Evolutionary conservation across 2,888 invertebrate genomes (phyloP), one percentile per base, ranked within the genome.

Genomic region (Hydrotaea cyrtoneurina): DNA sequence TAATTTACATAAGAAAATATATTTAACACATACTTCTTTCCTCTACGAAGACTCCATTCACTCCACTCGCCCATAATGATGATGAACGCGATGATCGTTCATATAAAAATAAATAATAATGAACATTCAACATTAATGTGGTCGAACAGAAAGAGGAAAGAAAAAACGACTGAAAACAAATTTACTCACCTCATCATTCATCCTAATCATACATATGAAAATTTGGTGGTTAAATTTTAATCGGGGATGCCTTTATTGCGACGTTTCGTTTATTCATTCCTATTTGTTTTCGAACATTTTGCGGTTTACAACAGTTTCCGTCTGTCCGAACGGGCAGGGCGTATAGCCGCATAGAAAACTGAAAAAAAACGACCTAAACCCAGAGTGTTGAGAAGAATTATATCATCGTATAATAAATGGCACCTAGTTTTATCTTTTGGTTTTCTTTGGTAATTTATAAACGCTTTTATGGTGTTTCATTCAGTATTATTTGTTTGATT

Each of bases 1-100:
- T 82, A 85, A 82, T 85, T 85, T 85, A 85, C 85, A 85, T 85
- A 82, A 82, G 82, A 57, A 57, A 77, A 69, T 79, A 74, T 82
- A 77, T 82, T 85, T 80, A 85, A 82, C 77, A 82, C 79, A 82
- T 79, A 80, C 31, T 4, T 23, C 13, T 19, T 2, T 7, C 31
- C 31, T 31, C 7, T 7, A 2, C 31, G 31, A 31, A 31, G 0
- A 55, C 21, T 55, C 19, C 17, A 21, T 21, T 17, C 23, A 11
- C 2, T 2, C 31, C n/a, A 15, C 8, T n/a, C 36, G n/a, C 15
- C 21, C 23, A n/a, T 62, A 62, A 62, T 62, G 62, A 69, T 69
- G 69, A 69, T 69, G 43, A 43, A 43, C 21, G 69, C 46, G 69
- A 39, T 69, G 69, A 69, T n/a, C 39, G 21, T 39, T 66, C 66